Percentiles rank a stretch among this genome's conserved stretches.
phyloP scores from a whole-genome alignment of 2,888 invertebrate genomes.

The Falcaria lacertinaria region DNA sequence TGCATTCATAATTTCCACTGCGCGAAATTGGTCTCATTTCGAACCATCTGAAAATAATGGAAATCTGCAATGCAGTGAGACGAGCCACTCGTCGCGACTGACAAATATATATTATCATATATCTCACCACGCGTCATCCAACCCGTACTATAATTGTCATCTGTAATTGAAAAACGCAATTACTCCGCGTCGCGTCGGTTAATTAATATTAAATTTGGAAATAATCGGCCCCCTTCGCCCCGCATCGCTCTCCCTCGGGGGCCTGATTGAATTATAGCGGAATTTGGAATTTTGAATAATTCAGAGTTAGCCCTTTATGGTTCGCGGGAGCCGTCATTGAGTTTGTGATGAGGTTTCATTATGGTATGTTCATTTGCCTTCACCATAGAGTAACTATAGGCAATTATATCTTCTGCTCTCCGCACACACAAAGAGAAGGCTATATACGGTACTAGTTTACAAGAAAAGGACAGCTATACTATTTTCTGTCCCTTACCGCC shows the following conservation, averaged over 20 bases:
- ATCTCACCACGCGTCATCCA: conserved; percentile 61
- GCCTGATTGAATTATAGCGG: conserved; percentile 76
- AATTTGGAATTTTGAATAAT: conserved; percentile 78
- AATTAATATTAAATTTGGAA: conserved; percentile 81
- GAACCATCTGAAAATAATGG: conserved; percentile 8
- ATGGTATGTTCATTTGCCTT: background rate
- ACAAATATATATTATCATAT: too few relatives aligned
- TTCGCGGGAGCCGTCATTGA: conserved; percentile 22
- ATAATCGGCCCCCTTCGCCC: conserved; percentile 53
- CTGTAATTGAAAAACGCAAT: conserved; percentile 79
- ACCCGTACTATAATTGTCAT: conserved; percentile 65
- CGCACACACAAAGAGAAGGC: too few relatives aligned
- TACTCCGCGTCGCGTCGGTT: conserved; percentile 68
- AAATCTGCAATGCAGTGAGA: conserved; percentile 5
- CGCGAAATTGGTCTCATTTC: background rate
- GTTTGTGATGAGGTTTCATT: background rate
- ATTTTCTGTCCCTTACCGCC: too few relatives aligned
- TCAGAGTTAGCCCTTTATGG: conserved; percentile 72
- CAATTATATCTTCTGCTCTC: too few relatives aligned
- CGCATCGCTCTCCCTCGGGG: conserved; percentile 52
- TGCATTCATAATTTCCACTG: background rate
- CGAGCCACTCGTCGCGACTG: conserved; percentile 36
- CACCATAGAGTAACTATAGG: too few relatives aligned
- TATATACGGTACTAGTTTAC: too few relatives aligned
- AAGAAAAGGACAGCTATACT: too few relatives aligned